Conservation (phyloP, 2,888 invertebrate species). For the Pyrrhia umbra region DNA sequence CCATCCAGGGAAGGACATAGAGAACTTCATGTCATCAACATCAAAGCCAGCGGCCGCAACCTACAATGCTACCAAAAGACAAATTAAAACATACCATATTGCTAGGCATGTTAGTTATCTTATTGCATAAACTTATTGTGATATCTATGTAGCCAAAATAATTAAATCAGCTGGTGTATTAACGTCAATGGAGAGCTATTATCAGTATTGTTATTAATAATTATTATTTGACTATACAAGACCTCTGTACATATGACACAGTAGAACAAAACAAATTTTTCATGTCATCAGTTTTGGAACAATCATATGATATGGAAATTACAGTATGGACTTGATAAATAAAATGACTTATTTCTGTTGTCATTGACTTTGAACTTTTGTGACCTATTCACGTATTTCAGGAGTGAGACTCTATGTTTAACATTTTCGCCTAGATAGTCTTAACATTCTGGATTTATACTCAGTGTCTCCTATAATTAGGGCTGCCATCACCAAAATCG, state of each 20-base stretch:
- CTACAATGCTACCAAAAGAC: not conserved
- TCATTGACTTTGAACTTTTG: not conserved
- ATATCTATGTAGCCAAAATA: conserved; percentile 11
- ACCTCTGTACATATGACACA: conserved; percentile 44
- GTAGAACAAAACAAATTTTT: conserved; percentile 14
- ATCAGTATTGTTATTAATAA: conserved; percentile 47
- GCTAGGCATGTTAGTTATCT: conserved; percentile 13
- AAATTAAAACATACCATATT: conserved; percentile 9
- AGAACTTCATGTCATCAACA: too few species aligned
- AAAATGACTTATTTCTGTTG: not conserved
- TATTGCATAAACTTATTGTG: conserved; percentile 13
- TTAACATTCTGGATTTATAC: too few species aligned
- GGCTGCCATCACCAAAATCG: too few species aligned
- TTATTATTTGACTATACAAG: conserved; percentile 41
- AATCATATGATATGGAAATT: conserved; percentile 1
- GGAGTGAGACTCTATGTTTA: too few species aligned
- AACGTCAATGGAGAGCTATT: conserved; percentile 44
- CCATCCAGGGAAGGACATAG: too few species aligned
- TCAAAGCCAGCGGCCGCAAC: too few species aligned
- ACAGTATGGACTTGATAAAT: not conserved
- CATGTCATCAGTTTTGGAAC: conserved; percentile 29
- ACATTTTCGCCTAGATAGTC: too few species aligned
- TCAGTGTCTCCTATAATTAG: too few species aligned
- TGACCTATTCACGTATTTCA: not conserved
- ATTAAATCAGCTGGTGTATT: conserved; percentile 31